Conservation (phyloP, 2,797 vertebrate species). For the Pipistrellus pipistrellus region DNA sequence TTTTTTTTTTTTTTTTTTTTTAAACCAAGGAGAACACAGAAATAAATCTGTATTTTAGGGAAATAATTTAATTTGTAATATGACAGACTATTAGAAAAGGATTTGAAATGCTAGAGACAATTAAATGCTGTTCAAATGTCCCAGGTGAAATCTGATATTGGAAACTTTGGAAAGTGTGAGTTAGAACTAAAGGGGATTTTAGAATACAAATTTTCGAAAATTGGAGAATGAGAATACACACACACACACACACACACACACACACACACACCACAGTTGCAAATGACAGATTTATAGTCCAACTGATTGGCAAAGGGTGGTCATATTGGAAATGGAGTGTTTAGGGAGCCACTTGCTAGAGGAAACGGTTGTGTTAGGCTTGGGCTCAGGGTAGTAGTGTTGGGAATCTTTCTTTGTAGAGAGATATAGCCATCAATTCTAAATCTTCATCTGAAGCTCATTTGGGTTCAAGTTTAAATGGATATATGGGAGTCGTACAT, state of each 20-base stretch:
- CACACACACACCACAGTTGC: neutral
- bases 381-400: neutral
- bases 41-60: neutral
- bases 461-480: neutral
- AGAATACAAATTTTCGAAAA: constrained; percentile 1
- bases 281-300: neutral
- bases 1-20: constrained; percentile 19
- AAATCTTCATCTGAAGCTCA: neutral
- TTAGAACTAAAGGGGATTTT: neutral
- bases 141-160: neutral
- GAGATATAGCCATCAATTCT: neutral
- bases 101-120: neutral
- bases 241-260: neutral
- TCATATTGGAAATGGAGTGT: neutral
- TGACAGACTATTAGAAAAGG: neutral
- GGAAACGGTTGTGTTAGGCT: neutral
- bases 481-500: neutral
- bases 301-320: neutral
- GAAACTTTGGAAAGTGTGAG: neutral
- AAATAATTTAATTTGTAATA: neutral
- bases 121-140: neutral
- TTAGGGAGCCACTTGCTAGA: neutral
- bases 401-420: neutral
- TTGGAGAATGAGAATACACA: neutral
- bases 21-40: neutral